Base-by-base conservation (phyloP, 2,888 invertebrate species). In the Drosophila flavopinicola region DNA sequence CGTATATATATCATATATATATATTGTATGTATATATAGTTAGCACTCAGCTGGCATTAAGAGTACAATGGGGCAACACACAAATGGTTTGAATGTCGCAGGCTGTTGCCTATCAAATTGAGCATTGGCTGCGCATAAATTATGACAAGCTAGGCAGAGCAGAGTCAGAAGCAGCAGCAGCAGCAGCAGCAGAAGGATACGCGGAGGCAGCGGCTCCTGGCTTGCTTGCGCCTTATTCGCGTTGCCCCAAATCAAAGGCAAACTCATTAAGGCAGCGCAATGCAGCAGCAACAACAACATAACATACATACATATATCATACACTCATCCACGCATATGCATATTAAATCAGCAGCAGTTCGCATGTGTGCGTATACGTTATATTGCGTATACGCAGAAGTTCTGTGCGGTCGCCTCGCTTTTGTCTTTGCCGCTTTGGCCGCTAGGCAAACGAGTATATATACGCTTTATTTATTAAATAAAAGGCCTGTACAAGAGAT, bases 201-300 rank as follows among this genome's bases (percentile, higher is more conserved):
- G 20, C 17, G 32, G 44, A 37, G 59, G 49, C 38, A 33, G 54
- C 13, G 41, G 57, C 56, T 37, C 13, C 58, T 56, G 61, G 57
- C 59, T 77, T 71, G 67, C 58, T 61, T 77, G 51, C 51, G 76
- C 67, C 66, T 51, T 53, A 49, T 39, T 66, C 59, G 67, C 56
- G 52, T 54, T 70, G 69, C 38, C 66, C 76, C 79, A 83, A 79
- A 79, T 79, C 78, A 79, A 79, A 83, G 78, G 83, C 83, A 79
- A 79, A 76, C 83, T 79, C 78, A 79, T 79, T 83, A 79, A 82
- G 76, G 74, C 66, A 61, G 54, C 61, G 29, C 17, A 52, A 39
- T 51, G 47, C 53, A 53, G 58, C 63, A 13, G 25, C 37, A 44
- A 37, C 47, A 47, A 44, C 41, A 59, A 39, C 7, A n/a, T n/a